Evolutionary conservation across 2,797 vertebrate genomes (phyloP).

Genomic region (Sebastes kiyomatsui): DNA sequence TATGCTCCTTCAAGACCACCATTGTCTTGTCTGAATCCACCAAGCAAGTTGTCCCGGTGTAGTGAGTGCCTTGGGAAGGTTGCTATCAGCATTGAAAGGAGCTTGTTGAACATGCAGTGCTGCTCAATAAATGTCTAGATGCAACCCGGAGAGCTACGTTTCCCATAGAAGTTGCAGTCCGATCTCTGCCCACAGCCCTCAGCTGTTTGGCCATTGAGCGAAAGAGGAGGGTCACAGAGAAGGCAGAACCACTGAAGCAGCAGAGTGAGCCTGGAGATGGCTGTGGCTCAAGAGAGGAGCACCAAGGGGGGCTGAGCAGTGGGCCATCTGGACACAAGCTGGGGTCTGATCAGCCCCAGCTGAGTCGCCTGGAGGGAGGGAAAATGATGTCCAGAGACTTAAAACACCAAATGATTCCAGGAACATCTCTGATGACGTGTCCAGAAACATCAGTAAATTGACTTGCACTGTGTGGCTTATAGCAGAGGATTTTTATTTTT

Average conservation of each 20-base stretch:
- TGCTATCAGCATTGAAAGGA: neutral
- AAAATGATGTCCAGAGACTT: constrained; percentile 1
- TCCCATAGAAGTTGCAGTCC: neutral
- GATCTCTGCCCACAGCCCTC: neutral
- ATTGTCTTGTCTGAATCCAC: neutral
- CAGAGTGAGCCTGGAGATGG: constrained; percentile 23
- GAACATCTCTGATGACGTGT: neutral
- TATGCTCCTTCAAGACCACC: neutral
- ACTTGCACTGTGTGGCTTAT: neutral
- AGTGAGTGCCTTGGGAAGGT: neutral
- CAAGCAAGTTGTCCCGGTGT: neutral
- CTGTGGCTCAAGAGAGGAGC: constrained; percentile 25
- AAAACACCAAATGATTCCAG: neutral
- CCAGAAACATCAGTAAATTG: neutral
- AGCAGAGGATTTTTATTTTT: neutral
- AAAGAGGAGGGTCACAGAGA: neutral
- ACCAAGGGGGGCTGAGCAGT: constrained; percentile 21
- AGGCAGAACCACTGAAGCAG: neutral
- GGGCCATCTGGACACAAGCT: constrained; percentile 36
- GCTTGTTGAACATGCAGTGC: neutral
- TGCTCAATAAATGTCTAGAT: neutral
- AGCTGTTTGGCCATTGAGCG: neutral
- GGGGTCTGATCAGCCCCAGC: constrained; percentile 30
- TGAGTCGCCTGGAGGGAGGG: neutral
- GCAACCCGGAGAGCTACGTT: neutral